A percentile compares a stretch with the other conserved stretches of the same genome.
Evolutionary conservation across 2,113 vertebrate genomes (phyloP).

Genomic region (Protomyctophum bolini): DNA sequence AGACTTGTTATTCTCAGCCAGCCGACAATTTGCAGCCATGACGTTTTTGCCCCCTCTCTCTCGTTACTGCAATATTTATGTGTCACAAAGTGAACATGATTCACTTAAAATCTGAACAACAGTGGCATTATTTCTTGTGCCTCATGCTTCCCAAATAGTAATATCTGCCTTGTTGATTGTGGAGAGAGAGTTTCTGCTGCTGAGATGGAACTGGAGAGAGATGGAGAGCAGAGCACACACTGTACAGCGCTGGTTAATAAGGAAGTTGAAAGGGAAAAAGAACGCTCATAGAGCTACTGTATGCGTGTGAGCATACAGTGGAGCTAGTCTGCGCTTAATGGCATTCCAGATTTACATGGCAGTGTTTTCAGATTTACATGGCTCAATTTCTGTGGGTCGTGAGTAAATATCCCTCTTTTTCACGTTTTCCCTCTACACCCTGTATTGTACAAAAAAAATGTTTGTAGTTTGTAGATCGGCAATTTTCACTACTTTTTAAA

Average conservation of each 20-base stretch:
- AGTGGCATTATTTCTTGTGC: too few relatives aligned
- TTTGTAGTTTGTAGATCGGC: not conserved
- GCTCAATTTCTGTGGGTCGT: not conserved
- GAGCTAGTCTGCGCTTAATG: not conserved
- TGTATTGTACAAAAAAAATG: not conserved
- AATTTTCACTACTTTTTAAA: too few relatives aligned
- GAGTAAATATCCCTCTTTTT: not conserved
- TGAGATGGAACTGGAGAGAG: not conserved
- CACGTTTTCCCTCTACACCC: not conserved
- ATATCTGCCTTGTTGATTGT: too few relatives aligned
- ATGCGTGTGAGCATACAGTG: too few relatives aligned
- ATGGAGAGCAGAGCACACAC: not conserved
- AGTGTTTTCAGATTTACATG: not conserved
- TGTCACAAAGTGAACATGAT: not conserved
- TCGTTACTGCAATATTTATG: not conserved
- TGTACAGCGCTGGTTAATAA: not conserved
- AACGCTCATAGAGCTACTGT: not conserved
- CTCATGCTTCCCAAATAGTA: too few relatives aligned
- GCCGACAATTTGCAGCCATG: slow-evolving; percentile 32
- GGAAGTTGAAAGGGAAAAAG: not conserved
- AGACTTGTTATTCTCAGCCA: not conserved
- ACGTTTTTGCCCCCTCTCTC: too few relatives aligned
- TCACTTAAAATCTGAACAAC: not conserved
- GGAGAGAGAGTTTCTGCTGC: not conserved
- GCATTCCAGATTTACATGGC: not conserved